Base-by-base conservation (phyloP, 2,797 vertebrate genomes). In the Rhodeus uyekii region DNA sequence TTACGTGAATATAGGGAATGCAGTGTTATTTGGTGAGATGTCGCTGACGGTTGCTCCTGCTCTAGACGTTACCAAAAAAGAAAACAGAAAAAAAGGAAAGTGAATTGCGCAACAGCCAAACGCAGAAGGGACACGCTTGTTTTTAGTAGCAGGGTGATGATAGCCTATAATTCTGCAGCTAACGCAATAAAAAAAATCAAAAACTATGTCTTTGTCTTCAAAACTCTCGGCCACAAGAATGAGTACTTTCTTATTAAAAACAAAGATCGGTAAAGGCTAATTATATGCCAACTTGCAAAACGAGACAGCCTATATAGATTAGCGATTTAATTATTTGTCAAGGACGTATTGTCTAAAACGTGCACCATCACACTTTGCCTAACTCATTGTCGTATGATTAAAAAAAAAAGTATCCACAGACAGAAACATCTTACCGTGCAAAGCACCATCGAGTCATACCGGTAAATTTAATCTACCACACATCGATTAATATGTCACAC, bases 391-490 rank as follows among this genome's bases (percentile, higher is more conserved):
- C 16, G 18, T 60, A 64, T 29, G 16, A 18, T 12, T 24, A 65
- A 55, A 46, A 36, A 2, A 16, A 32, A 32, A 29, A 72, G 29
- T 39, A 46, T 86, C 50, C 76, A 76, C 64, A 72, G 76, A 64
- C 65, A 83, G 29, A 77, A 53, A 50, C 71, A 65, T 58, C 81
- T 87, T 82, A 85, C 86, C 86, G 81, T 79, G 48, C 13, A 78
- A 58, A 81, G 55, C 83, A 78, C 24, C 81, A 75, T n/a, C 75
- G 42, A 48, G 44, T 48, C 44, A 81, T 73, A 78, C 53, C 81
- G 50, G 60, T 61, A 72, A 75, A 6, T 76, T 72, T 44, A 68
- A 67, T 81, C 67, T 80, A 84, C 63, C 60, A 78, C 53, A 75
- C 72, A 77, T 80, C 73, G 67, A 75, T 64, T 80, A 29, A 73